Base-by-base conservation (phyloP, 2,888 invertebrate genomes). In the Ochlodes sylvanus region DNA sequence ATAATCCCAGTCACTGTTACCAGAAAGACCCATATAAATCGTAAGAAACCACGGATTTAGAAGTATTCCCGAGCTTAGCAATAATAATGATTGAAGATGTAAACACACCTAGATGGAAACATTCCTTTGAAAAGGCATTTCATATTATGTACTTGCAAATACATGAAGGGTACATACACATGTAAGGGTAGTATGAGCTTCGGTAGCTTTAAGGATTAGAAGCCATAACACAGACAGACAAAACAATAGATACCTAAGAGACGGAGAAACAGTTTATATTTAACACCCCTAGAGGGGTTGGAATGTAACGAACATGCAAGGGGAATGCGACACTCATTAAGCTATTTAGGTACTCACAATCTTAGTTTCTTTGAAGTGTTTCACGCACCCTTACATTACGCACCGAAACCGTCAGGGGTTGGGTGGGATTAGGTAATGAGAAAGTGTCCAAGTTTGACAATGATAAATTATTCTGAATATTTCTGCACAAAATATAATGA, bases 161-260 rank as follows among this genome's bases (percentile, higher is more conserved):
- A 47, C 12, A 9, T 9, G 44, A 7, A 2, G 15, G 12, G 44
- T 47, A 15, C 2, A 47, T 47, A 47, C 7, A 47, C 44, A 42
- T 10, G 17, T 47, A 47, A 44, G 44, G 44, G 17, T 47, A 15
- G 15, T 4, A 12, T 15, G n/a, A 17, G 12, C 12, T 47, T 47
- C 44, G 1, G 44, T 17, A 17, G 44, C 15, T 47, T 44, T 47
- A 47, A 15, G 44, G 44, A 47, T 47, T 47, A 47, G 44, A 47
- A 47, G 15, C 44, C 44, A 47, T 17, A 17, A 10, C 15, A 17
- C 44, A 47, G 15, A 9, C 44, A 47, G 7, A 47, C 44, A 47
- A 17, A 47, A 47, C 17, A 47, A 47, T 17, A 47, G 44, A 47
- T 47, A n/a, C n/a, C n/a, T n/a, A 47, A 38, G 44, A 47, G 44